Base-by-base conservation (phyloP, 2,888 invertebrate species). In the Deilephila elpenor region DNA sequence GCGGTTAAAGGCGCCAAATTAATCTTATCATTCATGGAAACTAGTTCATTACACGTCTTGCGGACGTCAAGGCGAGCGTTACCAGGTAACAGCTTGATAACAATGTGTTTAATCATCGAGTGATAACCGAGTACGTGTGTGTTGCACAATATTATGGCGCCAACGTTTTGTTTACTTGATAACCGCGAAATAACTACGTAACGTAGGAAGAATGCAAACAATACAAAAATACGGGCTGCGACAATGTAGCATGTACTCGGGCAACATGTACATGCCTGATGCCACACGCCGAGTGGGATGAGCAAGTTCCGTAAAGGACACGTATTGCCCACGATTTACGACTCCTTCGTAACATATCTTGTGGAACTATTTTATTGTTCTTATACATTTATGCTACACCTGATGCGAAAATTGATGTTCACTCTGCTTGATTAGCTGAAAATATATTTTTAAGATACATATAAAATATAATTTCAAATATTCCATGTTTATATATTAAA, bases 11-110 rank as follows among this genome's bases (percentile, higher is more conserved):
- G 89, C 90, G 90, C 89, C 90, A 86, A 89, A 83, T 77, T 87
- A 85, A 89, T 88, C 88, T 90, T 89, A 90, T 89, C 89, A 83
- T 79, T 78, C 79, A 83, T 87, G 87, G 85, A 87, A 91, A 90
- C 88, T 90, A 87, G 89, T 88, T 87, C 88, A 87, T 83, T 82
- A 78, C 83, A 82, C 82, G 81, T 80, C 80, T 77, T 78, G 81
- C 79, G 82, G 75, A 83, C 86, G 84, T 86, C 85, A 85, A 81
- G 83, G 81, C 84, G 75, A 79, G 75, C 78, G 80, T 81, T 82
- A 82, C 81, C 79, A 83, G 85, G 88, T 89, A 88, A 83, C 85
- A 83, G 81, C 81, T 80, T 77, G 87, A 87, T 88, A 87, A 84
- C 73, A 78, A 76, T 78, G 75, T 84, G 80, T 85, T 83, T 86